A percentile compares a stretch with the other conserved stretches of the same genome.
Evolutionary conservation across 2,113 vertebrate species (phyloP).

Genomic region (Gavia stellata): DNA sequence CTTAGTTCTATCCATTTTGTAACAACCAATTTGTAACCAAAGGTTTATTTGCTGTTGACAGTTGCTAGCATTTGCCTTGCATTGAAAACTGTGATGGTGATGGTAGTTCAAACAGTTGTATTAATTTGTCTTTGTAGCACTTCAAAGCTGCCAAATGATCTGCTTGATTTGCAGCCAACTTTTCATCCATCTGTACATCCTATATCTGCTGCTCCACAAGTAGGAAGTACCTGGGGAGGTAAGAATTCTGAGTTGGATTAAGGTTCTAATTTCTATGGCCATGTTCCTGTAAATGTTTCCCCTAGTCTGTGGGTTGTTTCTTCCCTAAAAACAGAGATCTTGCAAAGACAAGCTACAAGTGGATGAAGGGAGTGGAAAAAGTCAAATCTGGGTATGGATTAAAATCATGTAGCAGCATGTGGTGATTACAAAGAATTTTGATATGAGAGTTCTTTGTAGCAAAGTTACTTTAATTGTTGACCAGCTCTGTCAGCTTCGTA

Average conservation of each 20-base stretch:
- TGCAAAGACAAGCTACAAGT: background rate
- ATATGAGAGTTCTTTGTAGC: background rate
- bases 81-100: background rate
- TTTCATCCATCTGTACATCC: slow-evolving; percentile 86
- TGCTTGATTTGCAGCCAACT: slow-evolving; percentile 92
- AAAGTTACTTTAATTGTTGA: background rate
- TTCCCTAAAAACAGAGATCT: background rate
- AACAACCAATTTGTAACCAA: background rate
- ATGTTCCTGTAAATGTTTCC: background rate
- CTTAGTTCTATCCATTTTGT: background rate
- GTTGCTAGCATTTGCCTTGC: background rate
- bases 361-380: background rate
- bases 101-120: slow-evolving; percentile 34
- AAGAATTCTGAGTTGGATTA: slow-evolving; percentile 58
- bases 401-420: background rate
- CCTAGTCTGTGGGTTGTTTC: background rate
- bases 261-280: background rate
- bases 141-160: slow-evolving; percentile 89
- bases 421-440: background rate
- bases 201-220: slow-evolving; percentile 79
- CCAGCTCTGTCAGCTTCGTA: background rate
- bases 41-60: background rate
- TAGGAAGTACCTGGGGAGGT: slow-evolving; percentile 93
- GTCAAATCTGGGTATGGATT: background rate
- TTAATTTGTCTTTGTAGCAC: slow-evolving; percentile 74